Evolutionary conservation across 2,888 invertebrate genomes (phyloP).

Genomic region (Folsomia manolachei): DNA sequence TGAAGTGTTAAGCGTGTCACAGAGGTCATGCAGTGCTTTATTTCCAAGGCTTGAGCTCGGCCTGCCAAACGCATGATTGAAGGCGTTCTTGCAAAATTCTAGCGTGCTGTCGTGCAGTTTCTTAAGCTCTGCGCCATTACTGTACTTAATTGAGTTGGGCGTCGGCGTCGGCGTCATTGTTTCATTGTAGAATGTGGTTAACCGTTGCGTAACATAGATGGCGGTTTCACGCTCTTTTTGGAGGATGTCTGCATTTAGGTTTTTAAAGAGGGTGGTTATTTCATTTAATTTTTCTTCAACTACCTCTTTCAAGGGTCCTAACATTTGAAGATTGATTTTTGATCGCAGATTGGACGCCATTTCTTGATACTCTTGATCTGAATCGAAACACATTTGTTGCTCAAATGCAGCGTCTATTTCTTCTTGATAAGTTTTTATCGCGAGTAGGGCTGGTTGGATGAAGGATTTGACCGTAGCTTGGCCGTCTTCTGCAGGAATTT

Average conservation of each 20-base stretch:
- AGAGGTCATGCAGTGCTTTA: neutral
- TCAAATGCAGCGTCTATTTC: neutral
- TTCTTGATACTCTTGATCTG: neutral
- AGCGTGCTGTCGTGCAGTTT: neutral
- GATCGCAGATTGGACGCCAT: neutral
- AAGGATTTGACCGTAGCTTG: neutral
- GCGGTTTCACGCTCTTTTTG: neutral
- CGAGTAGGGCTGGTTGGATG: neutral
- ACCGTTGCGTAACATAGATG: neutral
- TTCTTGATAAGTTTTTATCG: neutral
- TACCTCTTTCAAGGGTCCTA: neutral
- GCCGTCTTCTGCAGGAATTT: neutral
- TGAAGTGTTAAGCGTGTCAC: neutral
- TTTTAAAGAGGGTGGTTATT: neutral
- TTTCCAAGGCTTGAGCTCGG: neutral
- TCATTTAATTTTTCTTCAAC: neutral
- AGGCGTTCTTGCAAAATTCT: neutral
- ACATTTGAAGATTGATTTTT: neutral
- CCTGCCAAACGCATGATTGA: neutral
- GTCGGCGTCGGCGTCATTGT: neutral
- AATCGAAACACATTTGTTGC: neutral
- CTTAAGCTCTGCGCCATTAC: neutral
- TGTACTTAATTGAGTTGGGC: too few relatives aligned
- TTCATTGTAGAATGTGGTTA: neutral
- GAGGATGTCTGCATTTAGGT: neutral